Percentiles rank a stretch among this genome's conserved stretches.
These are phyloP conservation scores for Rhineura floridana DNA, from an alignment of 2,113 vertebrate species.

Conservation along the genomic window DNA sequence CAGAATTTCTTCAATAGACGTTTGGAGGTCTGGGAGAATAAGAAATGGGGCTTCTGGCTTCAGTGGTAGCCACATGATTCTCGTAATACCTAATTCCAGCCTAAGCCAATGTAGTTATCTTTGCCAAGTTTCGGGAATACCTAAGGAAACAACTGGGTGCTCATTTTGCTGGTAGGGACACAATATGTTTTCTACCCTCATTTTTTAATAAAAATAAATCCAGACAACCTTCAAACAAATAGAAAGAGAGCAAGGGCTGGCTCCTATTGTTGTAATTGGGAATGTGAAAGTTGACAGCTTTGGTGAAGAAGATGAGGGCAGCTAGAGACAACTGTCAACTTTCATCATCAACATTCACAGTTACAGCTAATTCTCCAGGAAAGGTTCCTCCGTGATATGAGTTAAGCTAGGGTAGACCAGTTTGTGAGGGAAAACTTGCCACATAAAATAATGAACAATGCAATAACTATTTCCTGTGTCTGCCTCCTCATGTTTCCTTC, in stretches of 20 bases:
- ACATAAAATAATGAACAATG: background rate
- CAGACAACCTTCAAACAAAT: background rate
- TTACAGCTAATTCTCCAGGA: background rate
- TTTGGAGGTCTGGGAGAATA: background rate
- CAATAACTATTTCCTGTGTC: background rate
- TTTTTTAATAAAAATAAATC: slow-evolving; percentile 24
- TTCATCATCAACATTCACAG: fast-evolving
- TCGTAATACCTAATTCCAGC: background rate
- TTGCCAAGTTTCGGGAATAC: slow-evolving; percentile 20
- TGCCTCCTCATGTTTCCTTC: background rate
- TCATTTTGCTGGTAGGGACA: slow-evolving; percentile 10
- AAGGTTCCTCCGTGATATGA: fast-evolving
- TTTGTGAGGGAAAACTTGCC: fast-evolving
- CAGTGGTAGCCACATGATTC: slow-evolving; percentile 30
- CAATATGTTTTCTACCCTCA: background rate
- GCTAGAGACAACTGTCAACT: background rate
- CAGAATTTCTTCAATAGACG: background rate
- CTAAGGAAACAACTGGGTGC: background rate
- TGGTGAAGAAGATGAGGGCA: background rate
- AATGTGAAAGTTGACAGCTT: background rate
- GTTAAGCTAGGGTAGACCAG: background rate
- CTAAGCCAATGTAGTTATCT: slow-evolving; percentile 30
- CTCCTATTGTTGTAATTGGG: background rate
- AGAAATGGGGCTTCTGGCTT: background rate
- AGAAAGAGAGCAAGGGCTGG: background rate